Evolutionary conservation across 2,797 vertebrate genomes (phyloP), one percentile per base, ranked within the genome.

Genomic region (Cygnus olor): DNA sequence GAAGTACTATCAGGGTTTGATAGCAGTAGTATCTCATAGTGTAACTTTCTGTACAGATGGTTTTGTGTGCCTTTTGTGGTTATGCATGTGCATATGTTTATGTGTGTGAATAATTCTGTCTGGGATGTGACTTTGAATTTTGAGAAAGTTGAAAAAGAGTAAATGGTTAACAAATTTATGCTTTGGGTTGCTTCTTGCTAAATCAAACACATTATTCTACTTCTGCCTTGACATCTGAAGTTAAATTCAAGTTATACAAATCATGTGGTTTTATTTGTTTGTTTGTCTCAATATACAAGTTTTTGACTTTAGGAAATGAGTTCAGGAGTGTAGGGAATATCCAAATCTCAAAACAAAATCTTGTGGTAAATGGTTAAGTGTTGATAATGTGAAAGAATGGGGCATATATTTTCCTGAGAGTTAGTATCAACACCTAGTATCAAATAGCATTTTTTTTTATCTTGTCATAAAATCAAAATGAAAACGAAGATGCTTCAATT

Each of bases 1-100:
- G 38, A 73, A 42, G n/a, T 36, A 4, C 16, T 25, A 36, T 58
- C 40, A 57, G 53, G 66, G 14, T 79, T 71, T 61, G 81, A 44
- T 49, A n/a, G 3, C 3, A 0, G n/a, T 53, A 15, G 6, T 40
- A 3, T 32, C 30, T 80, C 21, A 5, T n/a, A 27, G 30, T n/a
- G 6, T 77, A 53, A 34, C 5, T 83, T 57, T 44, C 2, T 66
- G 40, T 42, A 42, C 61, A 49, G 51, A 3, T 56, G 54, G 8
- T 58, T 78, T 85, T 93, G 54, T 3, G 1, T 47, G 42, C 40
- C 53, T 76, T 80, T 54, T 89, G n/a, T 51, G 45, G 71, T 28
- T 14, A 5, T 68, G 10, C 4, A 5, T 20, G 5, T 49, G 44
- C 16, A 1, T 28, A 2, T 57, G 24, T 42, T 85, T 8, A 32